Evolutionary conservation across 2,888 invertebrate species (phyloP).

Genomic region (Drosophila percnosoma): DNA sequence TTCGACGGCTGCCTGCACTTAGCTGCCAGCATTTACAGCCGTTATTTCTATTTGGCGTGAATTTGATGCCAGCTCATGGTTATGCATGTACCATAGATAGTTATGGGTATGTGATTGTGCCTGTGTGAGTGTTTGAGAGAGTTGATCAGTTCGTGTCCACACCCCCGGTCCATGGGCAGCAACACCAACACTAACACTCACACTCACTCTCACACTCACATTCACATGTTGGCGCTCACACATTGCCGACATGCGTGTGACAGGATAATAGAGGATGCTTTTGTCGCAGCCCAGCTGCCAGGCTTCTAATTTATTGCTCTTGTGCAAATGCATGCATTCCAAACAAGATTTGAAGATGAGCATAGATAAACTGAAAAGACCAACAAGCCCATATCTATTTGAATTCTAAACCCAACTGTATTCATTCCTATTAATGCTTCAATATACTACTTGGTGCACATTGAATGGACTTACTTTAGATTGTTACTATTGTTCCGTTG

Average conservation of each 20-base stretch:
- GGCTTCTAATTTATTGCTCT: constrained; percentile 40
- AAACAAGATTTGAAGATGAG: constrained; percentile 49
- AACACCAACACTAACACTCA: constrained; percentile 3
- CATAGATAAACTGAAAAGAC: constrained; percentile 26
- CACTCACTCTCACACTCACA: neutral
- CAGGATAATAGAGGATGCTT: constrained; percentile 68
- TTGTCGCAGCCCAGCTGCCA: constrained; percentile 42
- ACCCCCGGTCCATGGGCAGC: constrained; percentile 19
- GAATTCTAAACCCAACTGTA: neutral
- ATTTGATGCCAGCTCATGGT: constrained; percentile 42
- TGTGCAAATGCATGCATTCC: constrained; percentile 43
- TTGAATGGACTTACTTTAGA: neutral
- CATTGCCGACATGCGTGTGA: constrained; percentile 62
- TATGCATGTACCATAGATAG: constrained; percentile 20
- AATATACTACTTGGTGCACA: neutral
- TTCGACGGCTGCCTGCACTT: constrained; percentile 54
- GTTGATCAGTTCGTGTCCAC: constrained; percentile 37
- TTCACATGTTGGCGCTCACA: constrained; percentile 30
- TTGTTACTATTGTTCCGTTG: neutral
- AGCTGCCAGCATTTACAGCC: constrained; percentile 58
- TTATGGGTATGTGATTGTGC: neutral
- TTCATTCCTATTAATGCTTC: constrained; percentile 1
- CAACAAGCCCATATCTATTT: constrained; percentile 1
- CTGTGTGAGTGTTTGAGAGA: constrained; percentile 9
- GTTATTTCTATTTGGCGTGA: constrained; percentile 55